These are phyloP conservation scores for Callospermophilus lateralis DNA, from an alignment of 2,113 vertebrate genomes.

Conservation along the genomic window DNA sequence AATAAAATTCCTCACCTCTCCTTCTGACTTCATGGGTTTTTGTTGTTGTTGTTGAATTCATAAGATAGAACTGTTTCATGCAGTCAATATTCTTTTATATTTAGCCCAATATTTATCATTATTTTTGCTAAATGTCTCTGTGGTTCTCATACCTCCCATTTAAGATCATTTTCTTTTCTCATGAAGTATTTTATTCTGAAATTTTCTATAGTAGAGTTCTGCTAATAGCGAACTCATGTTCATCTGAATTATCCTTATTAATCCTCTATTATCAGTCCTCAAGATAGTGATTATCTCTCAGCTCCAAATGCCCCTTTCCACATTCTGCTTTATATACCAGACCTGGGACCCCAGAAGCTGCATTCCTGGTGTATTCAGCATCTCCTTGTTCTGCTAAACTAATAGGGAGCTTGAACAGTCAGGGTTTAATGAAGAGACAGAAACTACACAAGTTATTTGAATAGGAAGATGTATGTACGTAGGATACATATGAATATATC, in stretches of 20 bases:
- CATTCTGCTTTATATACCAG: neutral
- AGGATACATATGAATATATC: no score
- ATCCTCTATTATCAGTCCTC: no score
- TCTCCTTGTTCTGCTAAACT: neutral
- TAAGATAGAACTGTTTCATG: neutral
- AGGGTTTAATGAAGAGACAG: no score
- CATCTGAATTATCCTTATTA: neutral
- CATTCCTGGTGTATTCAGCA: no score
- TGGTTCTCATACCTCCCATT: neutral
- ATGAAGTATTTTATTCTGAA: neutral
- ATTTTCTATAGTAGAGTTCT: neutral
- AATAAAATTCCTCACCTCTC: no score
- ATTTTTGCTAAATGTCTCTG: neutral
- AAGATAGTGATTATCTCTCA: neutral
- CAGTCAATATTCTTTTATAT: neutral
- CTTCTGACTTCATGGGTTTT: neutral
- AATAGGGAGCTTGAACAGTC: no score
- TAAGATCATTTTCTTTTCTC: neutral
- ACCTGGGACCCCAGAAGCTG: neutral
- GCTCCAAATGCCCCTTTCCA: rapidly evolving
- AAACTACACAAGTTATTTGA: no score
- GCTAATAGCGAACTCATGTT: neutral
- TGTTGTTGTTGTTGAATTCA: neutral
- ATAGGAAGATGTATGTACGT: no score
- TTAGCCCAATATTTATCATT: neutral